Evolutionary conservation across 2,113 vertebrate species (phyloP), one percentile per base, ranked within the genome.

Genomic region (Nematolebias whitei): DNA sequence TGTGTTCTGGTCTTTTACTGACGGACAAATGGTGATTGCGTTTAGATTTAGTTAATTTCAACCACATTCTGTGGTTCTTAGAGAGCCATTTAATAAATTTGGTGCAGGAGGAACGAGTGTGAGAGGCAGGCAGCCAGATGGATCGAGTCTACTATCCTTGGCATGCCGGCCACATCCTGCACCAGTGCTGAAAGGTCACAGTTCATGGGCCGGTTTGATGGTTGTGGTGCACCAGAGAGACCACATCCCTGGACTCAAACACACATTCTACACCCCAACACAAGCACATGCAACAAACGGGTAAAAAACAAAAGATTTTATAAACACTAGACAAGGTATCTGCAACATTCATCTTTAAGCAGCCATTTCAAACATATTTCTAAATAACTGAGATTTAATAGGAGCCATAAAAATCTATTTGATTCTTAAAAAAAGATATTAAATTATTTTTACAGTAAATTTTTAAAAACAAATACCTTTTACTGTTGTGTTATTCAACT

Each of bases 161-260:
- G 88, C 80, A 79, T 71, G 79, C 35, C 23, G 68, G 67, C 70
- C 79, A 85, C 85, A 84, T 90, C 83, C 86, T 85, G 63, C 54
- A 84, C 63, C 68, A 77, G 70, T 61, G 63, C 71, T 59, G 29
- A 70, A 57, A 70, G 32, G 48, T 84, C 84, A 51, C 43, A 82
- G 80, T 79, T 86, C 83, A 89, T 41, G 44, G 51, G 23, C 29
- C 63, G 13, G 75, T 74, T 65, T 63, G 64, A 39, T 65, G 24
- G 45, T 55, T 61, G 74, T 19, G 55, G 58, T 51, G 13, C 58
- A 68, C 72, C 76, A 39, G 58, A 41, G 64, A 79, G 74, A 79
- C 40, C 29, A 50, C 57, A 43, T 49, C n/a, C 35, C 68, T 56
- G 47, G 52, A 66, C 60, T 54, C 51, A 64, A 56, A 63, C 16